These are phyloP conservation scores for Microcebus murinus DNA, from an alignment of 2,113 vertebrate genomes.

Conservation along the genomic window DNA sequence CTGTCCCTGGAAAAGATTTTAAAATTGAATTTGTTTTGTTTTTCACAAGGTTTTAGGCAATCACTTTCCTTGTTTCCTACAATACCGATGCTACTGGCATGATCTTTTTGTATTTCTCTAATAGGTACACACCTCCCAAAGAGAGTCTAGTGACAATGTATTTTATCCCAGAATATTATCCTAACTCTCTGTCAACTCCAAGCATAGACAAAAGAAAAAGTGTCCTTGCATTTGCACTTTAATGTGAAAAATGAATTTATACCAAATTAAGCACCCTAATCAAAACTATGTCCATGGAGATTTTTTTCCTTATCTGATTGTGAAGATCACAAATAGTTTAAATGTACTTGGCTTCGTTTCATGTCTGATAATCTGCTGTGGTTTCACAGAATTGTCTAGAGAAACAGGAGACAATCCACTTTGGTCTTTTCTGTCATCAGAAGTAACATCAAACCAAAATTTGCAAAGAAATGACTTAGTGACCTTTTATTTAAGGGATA, in stretches of 20 bases:
- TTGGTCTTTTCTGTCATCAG: conserved; percentile 33
- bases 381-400: conserved; percentile 10
- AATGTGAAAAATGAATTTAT: conserved; percentile 22
- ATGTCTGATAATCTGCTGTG: not conserved
- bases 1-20: not conserved
- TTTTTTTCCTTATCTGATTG: conserved; percentile 15
- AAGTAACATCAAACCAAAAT: conserved; percentile 53
- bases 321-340: conserved; percentile 22
- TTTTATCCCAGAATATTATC: conserved; percentile 32
- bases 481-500: conserved; percentile 49
- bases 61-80: not conserved
- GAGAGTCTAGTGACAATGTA: not conserved
- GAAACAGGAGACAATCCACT: not conserved
- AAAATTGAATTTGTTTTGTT: not conserved
- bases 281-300: not conserved
- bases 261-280: not conserved
- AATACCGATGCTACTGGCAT: not conserved
- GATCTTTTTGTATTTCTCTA: not conserved
- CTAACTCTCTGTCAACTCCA: not conserved
- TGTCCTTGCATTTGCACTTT: not conserved
- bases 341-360: conserved; percentile 41
- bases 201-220: not conserved
- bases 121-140: not conserved
- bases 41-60: not conserved
- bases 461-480: not conserved